Evolutionary conservation across 1,140 invertebrate genomes (phyloP).

Genomic region (Nylanderia fulva): DNA sequence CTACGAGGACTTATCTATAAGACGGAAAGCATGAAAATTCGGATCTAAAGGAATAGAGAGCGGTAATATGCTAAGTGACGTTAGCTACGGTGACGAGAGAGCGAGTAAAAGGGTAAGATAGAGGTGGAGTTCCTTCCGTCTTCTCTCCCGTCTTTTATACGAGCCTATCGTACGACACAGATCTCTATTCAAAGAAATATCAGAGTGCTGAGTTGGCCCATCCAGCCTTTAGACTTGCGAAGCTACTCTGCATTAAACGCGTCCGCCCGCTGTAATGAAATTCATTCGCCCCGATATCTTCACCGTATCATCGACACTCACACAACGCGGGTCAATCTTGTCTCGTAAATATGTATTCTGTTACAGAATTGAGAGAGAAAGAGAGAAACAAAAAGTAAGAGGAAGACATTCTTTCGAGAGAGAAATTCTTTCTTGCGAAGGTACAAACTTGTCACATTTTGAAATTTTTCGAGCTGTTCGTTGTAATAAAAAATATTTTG

Average conservation of each 20-base stretch:
- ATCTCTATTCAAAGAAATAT: slow-evolving; percentile 82
- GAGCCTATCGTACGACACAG: slow-evolving; percentile 76
- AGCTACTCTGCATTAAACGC: slow-evolving; percentile 69
- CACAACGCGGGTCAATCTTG: slow-evolving; percentile 33
- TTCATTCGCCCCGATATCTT: slow-evolving; percentile 67
- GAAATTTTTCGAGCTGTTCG: neutral
- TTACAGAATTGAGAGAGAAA: neutral
- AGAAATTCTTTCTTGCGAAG: neutral
- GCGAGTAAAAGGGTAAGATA: slow-evolving; percentile 62
- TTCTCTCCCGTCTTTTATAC: slow-evolving; percentile 62
- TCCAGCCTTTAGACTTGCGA: slow-evolving; percentile 58
- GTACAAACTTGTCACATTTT: neutral
- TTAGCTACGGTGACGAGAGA: slow-evolving; percentile 59
- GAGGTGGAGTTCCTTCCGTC: slow-evolving; percentile 64
- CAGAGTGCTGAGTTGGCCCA: slow-evolving; percentile 79
- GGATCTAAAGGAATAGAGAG: slow-evolving; percentile 45
- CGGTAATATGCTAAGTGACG: slow-evolving; percentile 51
- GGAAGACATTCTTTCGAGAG: neutral
- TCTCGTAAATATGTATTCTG: slow-evolving; percentile 25
- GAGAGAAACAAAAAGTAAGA: neutral
- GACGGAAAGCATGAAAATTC: slow-evolving; percentile 69
- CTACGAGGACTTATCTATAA: slow-evolving; percentile 45
- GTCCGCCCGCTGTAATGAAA: slow-evolving; percentile 67
- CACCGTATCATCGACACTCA: slow-evolving; percentile 56
- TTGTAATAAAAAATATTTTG: neutral